These are phyloP conservation scores for Stenopsyche tienmushanensis DNA, from an alignment of 1,140 invertebrate species.

Conservation along the genomic window DNA sequence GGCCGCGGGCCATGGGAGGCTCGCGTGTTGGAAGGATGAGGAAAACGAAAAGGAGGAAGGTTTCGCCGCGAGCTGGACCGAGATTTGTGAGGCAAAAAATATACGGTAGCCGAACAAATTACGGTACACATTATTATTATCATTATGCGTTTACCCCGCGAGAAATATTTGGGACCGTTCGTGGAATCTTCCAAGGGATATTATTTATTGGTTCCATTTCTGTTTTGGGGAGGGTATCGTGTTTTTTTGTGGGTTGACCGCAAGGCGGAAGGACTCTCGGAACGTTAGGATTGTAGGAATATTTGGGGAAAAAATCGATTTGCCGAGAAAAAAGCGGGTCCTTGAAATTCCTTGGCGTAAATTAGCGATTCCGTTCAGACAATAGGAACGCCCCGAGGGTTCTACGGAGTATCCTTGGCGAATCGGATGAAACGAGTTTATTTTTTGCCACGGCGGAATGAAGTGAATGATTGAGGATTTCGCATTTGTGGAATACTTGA, in stretches of 20 bases:
- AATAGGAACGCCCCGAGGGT: no score
- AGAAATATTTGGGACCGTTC: conserved; percentile 21
- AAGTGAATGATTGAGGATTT: no score
- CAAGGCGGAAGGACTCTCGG: not conserved
- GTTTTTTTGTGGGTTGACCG: not conserved
- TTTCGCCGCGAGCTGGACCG: conserved; percentile 20
- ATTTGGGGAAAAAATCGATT: no score
- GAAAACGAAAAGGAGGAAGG: conserved; percentile 1
- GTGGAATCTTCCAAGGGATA: not conserved
- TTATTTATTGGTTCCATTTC: not conserved
- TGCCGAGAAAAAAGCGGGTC: no score
- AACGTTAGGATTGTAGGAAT: not conserved
- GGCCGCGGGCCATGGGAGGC: not conserved
- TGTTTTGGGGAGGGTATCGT: not conserved
- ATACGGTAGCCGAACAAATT: conserved; percentile 37
- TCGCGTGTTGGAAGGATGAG: conserved; percentile 25
- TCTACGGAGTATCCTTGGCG: no score
- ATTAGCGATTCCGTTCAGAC: no score
- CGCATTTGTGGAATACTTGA: not conserved
- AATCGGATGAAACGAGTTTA: no score
- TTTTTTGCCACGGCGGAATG: no score
- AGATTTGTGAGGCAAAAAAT: conserved; percentile 32
- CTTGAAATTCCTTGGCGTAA: no score
- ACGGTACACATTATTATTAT: conserved; percentile 14
- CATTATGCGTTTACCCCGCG: conserved; percentile 31